These are phyloP conservation scores for Toxotes lorentzi DNA, from an alignment of 2,797 vertebrate genomes.

Conservation along the genomic window DNA sequence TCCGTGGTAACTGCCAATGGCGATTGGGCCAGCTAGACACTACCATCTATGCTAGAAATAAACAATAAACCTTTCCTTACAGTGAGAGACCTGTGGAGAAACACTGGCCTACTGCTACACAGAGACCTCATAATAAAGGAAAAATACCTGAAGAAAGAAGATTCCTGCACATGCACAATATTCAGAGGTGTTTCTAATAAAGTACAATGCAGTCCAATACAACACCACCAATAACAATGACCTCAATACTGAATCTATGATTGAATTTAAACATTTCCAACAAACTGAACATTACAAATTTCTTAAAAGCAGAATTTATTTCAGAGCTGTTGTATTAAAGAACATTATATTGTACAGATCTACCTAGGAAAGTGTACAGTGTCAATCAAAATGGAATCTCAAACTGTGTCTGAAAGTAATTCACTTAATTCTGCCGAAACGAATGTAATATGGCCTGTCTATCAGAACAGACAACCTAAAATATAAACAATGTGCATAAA, in stretches of 20 bases:
- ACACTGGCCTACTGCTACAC: too few species aligned
- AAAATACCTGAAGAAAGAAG: too few species aligned
- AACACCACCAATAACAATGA: too few species aligned
- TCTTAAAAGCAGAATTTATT: not conserved
- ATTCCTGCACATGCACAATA: not conserved
- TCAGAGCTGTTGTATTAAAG: not conserved
- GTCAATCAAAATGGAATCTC: not conserved
- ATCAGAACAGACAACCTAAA: not conserved
- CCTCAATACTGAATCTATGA: too few species aligned
- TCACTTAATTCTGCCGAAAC: not conserved
- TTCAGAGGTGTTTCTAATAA: not conserved
- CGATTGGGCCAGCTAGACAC: too few species aligned
- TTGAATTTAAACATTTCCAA: too few species aligned
- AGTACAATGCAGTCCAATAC: too few species aligned
- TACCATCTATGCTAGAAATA: too few species aligned
- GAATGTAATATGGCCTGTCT: not conserved
- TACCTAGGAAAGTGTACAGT: not conserved
- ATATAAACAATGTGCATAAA: slow-evolving; percentile 17
- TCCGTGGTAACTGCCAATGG: too few species aligned
- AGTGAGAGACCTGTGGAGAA: too few species aligned
- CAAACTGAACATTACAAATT: not conserved
- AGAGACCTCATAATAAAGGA: too few species aligned
- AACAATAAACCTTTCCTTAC: too few species aligned
- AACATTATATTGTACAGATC: not conserved
- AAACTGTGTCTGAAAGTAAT: not conserved